Base-by-base conservation (phyloP, 2,113 vertebrate genomes). In the Neoarius graeffei region DNA sequence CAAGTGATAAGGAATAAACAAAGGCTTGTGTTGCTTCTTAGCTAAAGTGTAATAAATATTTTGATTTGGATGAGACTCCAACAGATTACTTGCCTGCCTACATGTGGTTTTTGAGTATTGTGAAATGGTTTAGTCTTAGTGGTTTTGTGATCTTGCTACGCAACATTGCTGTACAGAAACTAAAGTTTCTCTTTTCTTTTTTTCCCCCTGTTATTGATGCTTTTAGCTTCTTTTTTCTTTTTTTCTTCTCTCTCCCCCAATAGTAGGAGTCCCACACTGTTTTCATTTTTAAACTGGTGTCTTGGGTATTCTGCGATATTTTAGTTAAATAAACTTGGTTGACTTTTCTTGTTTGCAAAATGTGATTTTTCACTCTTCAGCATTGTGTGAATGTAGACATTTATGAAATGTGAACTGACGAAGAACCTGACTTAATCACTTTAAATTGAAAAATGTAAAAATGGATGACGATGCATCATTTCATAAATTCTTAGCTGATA, bases 291-390 rank as follows among this genome's bases (percentile, higher is more conserved):
- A 59, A 89, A 86, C 76, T 85, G 57, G 54, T 82, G 84, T 86
- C 59, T 42, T 86, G 77, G 66, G 81, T 85, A 56, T 25, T 87
- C 84, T 90, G 66, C 60, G 35, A 60, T 73, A 66, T 89, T 87
- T 91, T 87, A 76, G 87, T 90, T 91, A 20, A 91, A 90, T 90
- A 91, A 91, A 91, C 73, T 52, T 74, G 66, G 20, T 73, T 88
- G 52, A 56, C 84, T 87, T 84, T 81, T 79, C 62, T 42, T 9
- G 11, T 59, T 57, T 30, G 48, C 23, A 52, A 52, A 52, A 11
- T 50, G 4, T 76, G 27, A 14, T 42, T 73, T 20, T 69, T 15
- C 14, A 1, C 27, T 13, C 13, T 8, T 7, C 62, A 3, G 11
- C 3, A 1, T 30, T 30, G 2, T 69, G 42, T 42, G 42, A 42